Conservation (phyloP, 2,113 vertebrate species). For the Siniperca knerii region DNA sequence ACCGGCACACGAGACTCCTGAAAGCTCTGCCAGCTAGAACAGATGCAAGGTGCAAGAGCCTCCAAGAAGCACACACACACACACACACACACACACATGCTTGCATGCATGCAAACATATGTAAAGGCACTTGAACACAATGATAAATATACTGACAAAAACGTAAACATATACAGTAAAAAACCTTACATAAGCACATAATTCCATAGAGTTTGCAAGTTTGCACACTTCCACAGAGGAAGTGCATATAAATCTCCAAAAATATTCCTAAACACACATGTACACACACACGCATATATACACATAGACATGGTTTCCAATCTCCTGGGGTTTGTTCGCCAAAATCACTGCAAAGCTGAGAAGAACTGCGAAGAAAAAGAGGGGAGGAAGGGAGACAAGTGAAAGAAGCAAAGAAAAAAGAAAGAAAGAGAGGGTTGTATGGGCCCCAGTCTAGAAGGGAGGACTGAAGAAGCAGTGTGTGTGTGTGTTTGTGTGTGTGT, state of each 20-base stretch:
- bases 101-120: background rate
- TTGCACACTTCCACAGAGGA: background rate
- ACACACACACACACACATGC: conserved; percentile 10
- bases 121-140: background rate
- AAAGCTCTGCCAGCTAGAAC: conserved; percentile 70
- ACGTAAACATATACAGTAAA: background rate
- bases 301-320: conserved; percentile 18
- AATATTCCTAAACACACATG: conserved; percentile 21
- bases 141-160: background rate
- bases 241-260: conserved; percentile 5
- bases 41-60: conserved; percentile 79
- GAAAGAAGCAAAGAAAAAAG: conserved; percentile 15
- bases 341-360: conserved; percentile 45
- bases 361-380: conserved; percentile 37
- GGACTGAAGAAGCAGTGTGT: conserved; percentile 57
- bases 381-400: conserved; percentile 58
- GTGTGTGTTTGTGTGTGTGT: conserved; percentile 50
- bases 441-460: conserved; percentile 52
- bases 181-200: background rate
- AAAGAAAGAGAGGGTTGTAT: conserved; percentile 70
- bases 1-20: conserved; percentile 57
- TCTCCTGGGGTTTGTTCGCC: conserved; percentile 59
- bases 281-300: conserved; percentile 29
- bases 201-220: background rate
- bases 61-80: conserved; percentile 26